Conservation (phyloP, 2,888 invertebrate species). For the Disparrhopalites patrizii region DNA sequence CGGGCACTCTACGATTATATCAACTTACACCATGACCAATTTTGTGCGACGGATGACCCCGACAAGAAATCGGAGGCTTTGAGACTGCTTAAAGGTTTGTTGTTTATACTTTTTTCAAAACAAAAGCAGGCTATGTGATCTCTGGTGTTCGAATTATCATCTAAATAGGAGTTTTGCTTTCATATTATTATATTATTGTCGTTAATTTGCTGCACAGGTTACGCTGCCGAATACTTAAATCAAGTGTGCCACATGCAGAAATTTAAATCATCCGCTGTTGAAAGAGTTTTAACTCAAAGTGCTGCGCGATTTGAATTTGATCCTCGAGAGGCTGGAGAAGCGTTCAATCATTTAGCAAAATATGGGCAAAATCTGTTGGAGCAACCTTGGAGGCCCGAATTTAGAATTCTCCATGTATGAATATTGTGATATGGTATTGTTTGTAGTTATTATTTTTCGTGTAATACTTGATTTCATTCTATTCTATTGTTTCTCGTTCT, state of each 20-base stretch:
- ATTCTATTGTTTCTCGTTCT: slow-evolving; percentile 7
- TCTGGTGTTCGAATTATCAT: too few species aligned
- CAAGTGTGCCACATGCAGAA: slow-evolving; percentile 74
- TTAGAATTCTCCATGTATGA: slow-evolving; percentile 69
- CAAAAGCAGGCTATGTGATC: too few species aligned
- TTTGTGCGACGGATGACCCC: slow-evolving; percentile 70
- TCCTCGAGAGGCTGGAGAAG: slow-evolving; percentile 72
- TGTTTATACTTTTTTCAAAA: too few species aligned
- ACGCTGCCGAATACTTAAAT: slow-evolving; percentile 72
- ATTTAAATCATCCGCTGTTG: slow-evolving; percentile 71
- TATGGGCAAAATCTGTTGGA: slow-evolving; percentile 80
- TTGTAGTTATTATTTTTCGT: neutral
- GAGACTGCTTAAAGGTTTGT: slow-evolving; percentile 41
- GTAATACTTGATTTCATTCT: slow-evolving; percentile 22
- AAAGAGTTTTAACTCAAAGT: slow-evolving; percentile 69
- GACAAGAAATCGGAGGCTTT: slow-evolving; percentile 41
- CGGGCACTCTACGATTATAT: slow-evolving; percentile 67
- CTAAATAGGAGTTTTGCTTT: too few species aligned
- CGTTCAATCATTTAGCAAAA: slow-evolving; percentile 77
- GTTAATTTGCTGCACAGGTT: too few species aligned
- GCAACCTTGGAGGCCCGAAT: slow-evolving; percentile 87
- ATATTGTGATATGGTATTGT: neutral
- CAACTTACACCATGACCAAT: slow-evolving; percentile 70
- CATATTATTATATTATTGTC: too few species aligned
- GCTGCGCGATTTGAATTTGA: slow-evolving; percentile 68